Evolutionary conservation across 2,797 vertebrate genomes (phyloP).

Genomic region (Lepus townsendii): DNA sequence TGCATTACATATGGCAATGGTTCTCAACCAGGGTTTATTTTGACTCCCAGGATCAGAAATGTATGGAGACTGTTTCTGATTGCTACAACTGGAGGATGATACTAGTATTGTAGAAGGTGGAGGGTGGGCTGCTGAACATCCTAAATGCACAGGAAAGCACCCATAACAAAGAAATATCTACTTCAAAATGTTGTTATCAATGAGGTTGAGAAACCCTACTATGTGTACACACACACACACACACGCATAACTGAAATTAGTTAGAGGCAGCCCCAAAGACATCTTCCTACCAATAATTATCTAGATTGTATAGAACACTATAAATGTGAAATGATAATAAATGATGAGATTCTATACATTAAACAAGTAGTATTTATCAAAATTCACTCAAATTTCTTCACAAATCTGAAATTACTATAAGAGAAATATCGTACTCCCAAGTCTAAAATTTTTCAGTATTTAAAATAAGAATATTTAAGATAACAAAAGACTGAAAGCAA

Average conservation of each 20-base stretch:
- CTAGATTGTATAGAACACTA: not conserved
- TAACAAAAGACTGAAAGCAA: not conserved
- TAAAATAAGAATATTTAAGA: constrained; percentile 44
- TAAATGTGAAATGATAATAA: constrained; percentile 2
- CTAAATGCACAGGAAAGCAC: not conserved
- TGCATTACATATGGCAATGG: not conserved
- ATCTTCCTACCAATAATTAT: constrained; percentile 17
- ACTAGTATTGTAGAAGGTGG: not conserved
- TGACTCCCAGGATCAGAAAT: not conserved
- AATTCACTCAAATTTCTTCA: constrained; percentile 26
- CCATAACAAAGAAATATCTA: not conserved
- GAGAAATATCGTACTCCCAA: not conserved
- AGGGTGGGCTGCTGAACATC: not conserved
- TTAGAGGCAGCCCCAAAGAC: not conserved
- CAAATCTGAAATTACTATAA: constrained; percentile 56
- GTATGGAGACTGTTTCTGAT: not conserved
- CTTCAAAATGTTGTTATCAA: not conserved
- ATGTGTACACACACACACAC: not conserved
- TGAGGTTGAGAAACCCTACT: not conserved
- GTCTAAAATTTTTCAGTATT: constrained; percentile 39
- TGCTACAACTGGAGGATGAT: not conserved
- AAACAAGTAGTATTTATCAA: not conserved
- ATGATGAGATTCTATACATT: not conserved
- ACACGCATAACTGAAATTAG: not conserved
- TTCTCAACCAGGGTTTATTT: not conserved